phyloP scores from a whole-genome alignment of 2,888 invertebrate species.

The Neuroscelio doddi region DNA sequence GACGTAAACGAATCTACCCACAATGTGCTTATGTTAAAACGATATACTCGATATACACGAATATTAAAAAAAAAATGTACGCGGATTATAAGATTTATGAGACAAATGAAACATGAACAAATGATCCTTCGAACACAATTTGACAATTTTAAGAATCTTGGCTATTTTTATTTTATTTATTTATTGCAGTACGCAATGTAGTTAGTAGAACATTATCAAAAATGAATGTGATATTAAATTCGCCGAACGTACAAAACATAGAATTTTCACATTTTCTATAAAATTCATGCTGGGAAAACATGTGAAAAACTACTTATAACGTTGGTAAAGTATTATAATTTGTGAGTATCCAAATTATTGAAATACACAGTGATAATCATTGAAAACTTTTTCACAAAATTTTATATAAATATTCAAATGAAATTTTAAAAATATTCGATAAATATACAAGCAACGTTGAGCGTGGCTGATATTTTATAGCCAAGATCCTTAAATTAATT shows the following conservation, averaged over 20 bases:
- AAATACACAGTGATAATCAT: no score
- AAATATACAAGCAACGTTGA: no score
- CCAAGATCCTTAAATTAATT: constrained; percentile 43
- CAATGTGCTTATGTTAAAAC: constrained; percentile 25
- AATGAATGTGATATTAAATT: constrained; percentile 29
- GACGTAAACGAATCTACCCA: constrained; percentile 28
- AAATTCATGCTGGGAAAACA: no score
- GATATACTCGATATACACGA: constrained; percentile 31
- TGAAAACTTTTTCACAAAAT: no score
- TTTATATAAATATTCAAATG: no score
- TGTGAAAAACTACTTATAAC: no score
- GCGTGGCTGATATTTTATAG: constrained; percentile 30
- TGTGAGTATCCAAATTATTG: no score
- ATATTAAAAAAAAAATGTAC: constrained; percentile 28
- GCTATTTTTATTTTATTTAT: constrained; percentile 24
- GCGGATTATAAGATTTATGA: constrained; percentile 22
- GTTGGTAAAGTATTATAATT: no score
- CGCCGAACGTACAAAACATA: constrained; percentile 2
- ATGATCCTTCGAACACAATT: constrained; percentile 21
- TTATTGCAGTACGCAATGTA: constrained; percentile 1
- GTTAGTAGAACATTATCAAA: background rate
- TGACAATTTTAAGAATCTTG: constrained; percentile 39
- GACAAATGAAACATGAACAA: constrained; percentile 30
- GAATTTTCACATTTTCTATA: no score
- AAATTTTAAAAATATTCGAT: no score